Evolutionary conservation across 2,888 invertebrate species (phyloP).

Genomic region (Plebejus melissa): DNA sequence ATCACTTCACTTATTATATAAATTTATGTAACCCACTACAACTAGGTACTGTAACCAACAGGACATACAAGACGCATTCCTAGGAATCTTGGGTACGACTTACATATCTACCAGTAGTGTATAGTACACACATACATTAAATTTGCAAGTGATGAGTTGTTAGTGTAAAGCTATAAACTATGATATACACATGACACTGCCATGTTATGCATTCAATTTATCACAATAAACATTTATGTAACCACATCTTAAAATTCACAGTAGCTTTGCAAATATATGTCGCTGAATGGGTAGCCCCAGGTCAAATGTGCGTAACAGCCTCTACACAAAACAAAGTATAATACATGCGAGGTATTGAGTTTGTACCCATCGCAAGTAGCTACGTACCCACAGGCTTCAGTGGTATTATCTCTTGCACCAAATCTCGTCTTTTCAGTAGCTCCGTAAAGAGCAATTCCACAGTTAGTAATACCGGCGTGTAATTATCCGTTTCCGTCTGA

Average conservation of each 20-base stretch:
- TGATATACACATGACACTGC: background rate
- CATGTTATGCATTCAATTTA: background rate
- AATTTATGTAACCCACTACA: background rate
- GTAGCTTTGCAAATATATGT: background rate
- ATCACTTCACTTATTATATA: conserved; percentile 8
- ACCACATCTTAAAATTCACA: background rate
- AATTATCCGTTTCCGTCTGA: conserved; percentile 68
- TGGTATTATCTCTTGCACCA: conserved; percentile 80
- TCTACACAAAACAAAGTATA: background rate
- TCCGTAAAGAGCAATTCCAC: conserved; percentile 85
- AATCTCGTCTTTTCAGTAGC: conserved; percentile 82
- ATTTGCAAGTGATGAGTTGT: background rate
- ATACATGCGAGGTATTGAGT: background rate
- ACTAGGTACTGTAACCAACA: background rate
- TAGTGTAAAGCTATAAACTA: background rate
- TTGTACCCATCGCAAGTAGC: background rate
- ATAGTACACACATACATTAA: background rate
- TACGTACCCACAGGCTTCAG: conserved; percentile 76
- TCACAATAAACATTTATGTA: conserved; percentile 1
- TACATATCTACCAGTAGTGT: background rate
- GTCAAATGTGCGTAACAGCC: background rate
- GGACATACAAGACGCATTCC: background rate
- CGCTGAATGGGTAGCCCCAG: background rate
- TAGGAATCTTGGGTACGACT: background rate
- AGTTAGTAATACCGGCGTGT: conserved; percentile 81